A percentile compares a stretch with the other conserved stretches of the same genome.
phyloP scores from a whole-genome alignment of 2,797 vertebrate species.

The Siniperca scherzeri region DNA sequence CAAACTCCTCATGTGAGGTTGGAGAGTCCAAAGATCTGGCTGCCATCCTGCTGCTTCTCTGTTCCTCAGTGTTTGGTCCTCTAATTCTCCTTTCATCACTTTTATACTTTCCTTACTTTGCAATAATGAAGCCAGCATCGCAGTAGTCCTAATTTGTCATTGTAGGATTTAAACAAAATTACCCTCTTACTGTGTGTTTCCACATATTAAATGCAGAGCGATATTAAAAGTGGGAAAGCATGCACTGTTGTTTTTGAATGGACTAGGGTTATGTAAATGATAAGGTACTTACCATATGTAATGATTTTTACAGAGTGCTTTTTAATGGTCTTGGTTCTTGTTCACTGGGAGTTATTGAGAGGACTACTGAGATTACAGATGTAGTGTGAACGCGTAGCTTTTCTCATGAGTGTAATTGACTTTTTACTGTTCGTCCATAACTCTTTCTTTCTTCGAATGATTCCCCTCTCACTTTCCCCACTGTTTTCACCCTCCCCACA shows the following conservation, averaged over 20 bases:
- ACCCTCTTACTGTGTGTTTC: slow-evolving; percentile 17
- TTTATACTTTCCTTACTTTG: slow-evolving; percentile 20
- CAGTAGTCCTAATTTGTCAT: slow-evolving; percentile 6
- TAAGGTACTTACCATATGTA: slow-evolving; percentile 7
- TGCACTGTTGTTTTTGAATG: slow-evolving; percentile 45
- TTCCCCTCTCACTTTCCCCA: not conserved
- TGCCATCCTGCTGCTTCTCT: slow-evolving; percentile 10
- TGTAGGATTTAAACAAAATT: not conserved
- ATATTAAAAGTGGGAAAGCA: slow-evolving; percentile 13
- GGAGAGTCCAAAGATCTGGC: slow-evolving; percentile 26
- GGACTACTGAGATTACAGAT: slow-evolving; percentile 31
- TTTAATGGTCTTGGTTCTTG: slow-evolving; percentile 28
- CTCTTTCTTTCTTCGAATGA: not conserved
- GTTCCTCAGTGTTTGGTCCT: slow-evolving; percentile 10
- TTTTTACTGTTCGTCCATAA: slow-evolving; percentile 33
- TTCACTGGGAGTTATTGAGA: slow-evolving; percentile 16
- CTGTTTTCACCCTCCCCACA: not conserved
- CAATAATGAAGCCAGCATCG: slow-evolving; percentile 1
- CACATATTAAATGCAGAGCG: slow-evolving; percentile 15
- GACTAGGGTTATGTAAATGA: slow-evolving; percentile 17
- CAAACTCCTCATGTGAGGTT: not conserved
- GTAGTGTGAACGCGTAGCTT: slow-evolving; percentile 23
- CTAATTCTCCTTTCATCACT: slow-evolving; percentile 23
- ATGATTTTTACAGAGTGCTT: slow-evolving; percentile 49
- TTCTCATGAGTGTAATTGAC: slow-evolving; percentile 38